Conservation (phyloP, 2,888 invertebrate genomes). For the Xestia sexstrigata region DNA sequence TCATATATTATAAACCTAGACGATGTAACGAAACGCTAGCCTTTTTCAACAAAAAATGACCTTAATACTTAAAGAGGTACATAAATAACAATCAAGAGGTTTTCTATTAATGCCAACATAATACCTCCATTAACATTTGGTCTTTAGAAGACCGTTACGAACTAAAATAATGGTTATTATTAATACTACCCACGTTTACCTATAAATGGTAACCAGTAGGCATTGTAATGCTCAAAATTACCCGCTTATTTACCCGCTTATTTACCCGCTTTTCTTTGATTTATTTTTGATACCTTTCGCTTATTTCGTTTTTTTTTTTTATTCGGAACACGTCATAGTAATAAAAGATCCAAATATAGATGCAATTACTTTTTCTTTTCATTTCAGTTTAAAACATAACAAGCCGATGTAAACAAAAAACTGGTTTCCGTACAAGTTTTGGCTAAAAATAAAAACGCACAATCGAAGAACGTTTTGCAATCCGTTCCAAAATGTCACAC, state of each 20-base stretch:
- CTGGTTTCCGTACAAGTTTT: slow-evolving; percentile 29
- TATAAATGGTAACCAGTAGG: slow-evolving; percentile 31
- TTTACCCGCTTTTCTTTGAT: too few relatives aligned
- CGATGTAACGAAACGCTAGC: slow-evolving; percentile 26
- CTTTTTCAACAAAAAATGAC: slow-evolving; percentile 51
- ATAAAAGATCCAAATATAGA: slow-evolving; percentile 14
- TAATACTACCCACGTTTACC: slow-evolving; percentile 55
- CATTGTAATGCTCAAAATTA: slow-evolving; percentile 14
- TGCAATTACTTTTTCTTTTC: slow-evolving; percentile 31
- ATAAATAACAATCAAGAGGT: slow-evolving; percentile 63
- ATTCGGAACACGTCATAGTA: not conserved
- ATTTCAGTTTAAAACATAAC: slow-evolving; percentile 15
- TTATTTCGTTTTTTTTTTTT: not conserved
- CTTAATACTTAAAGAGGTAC: slow-evolving; percentile 49
- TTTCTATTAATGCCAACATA: slow-evolving; percentile 60
- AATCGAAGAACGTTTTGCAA: slow-evolving; percentile 37
- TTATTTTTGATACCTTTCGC: not conserved
- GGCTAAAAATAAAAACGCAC: slow-evolving; percentile 36
- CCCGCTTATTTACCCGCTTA: too few relatives aligned
- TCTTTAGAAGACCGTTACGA: slow-evolving; percentile 55
- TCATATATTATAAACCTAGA: slow-evolving; percentile 17
- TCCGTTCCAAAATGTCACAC: slow-evolving; percentile 33
- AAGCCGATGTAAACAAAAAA: slow-evolving; percentile 43
- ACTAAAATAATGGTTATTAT: slow-evolving; percentile 61
- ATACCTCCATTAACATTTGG: slow-evolving; percentile 58